These are phyloP conservation scores for Phrynocephalus vlangalii DNA, from an alignment of 2,797 vertebrate genomes.

Conservation along the genomic window DNA sequence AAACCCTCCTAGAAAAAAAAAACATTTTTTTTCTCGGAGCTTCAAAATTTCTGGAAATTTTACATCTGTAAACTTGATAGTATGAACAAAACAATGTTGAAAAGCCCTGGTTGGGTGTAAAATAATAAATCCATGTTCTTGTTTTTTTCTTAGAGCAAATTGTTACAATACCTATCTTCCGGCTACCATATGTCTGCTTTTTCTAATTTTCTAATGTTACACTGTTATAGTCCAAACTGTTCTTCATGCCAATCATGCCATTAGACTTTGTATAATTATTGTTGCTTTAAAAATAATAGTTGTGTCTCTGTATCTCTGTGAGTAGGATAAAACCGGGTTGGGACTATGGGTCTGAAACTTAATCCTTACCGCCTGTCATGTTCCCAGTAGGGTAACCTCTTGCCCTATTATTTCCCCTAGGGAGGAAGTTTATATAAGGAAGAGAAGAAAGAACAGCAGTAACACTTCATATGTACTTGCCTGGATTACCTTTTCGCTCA, in stretches of 20 bases:
- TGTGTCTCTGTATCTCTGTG: background rate
- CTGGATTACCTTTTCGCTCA: conserved; percentile 53
- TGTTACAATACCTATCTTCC: too few relatives aligned
- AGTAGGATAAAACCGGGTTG: background rate
- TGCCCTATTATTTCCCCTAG: background rate
- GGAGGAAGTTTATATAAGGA: background rate
- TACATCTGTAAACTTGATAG: background rate
- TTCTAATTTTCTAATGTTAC: background rate
- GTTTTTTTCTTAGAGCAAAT: too few relatives aligned
- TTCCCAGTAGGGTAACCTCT: background rate
- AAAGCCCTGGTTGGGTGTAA: background rate
- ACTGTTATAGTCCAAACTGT: background rate
- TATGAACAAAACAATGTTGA: background rate
- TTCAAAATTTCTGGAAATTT: background rate
- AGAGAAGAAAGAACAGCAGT: background rate
- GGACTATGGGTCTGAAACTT: background rate
- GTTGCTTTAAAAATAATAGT: background rate
- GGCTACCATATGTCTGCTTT: background rate
- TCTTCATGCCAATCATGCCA: background rate
- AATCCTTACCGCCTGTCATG: background rate
- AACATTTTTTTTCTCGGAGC: background rate
- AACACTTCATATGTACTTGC: conserved; percentile 14
- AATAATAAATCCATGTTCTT: background rate
- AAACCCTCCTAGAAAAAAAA: background rate
- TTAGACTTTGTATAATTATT: background rate